Evolutionary conservation across 2,888 invertebrate species (phyloP), one percentile per base, ranked within the genome.

Genomic region (Cryptus viduatorius): DNA sequence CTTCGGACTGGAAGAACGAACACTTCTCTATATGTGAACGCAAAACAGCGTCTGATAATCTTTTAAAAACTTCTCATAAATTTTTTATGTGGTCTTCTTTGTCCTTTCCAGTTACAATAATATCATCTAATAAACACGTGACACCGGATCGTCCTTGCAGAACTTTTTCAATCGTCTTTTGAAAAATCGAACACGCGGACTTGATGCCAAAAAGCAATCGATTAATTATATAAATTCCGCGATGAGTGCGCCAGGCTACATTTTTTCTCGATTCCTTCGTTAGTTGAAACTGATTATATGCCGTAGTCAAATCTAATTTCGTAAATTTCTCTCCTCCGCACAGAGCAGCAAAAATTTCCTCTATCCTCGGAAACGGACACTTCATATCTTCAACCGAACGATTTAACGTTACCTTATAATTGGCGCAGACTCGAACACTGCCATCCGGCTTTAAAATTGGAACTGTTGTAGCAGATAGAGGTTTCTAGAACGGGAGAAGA

Each of bases 221-320:
- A 42, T 64, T 77, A 4, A 37, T 7, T 8, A 37, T 7, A 37
- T 7, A 37, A 8, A 37, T 37, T 8, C 37, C 37, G 8, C 37
- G 37, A 8, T 37, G 37, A 4, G 37, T 37, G 7, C 37, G 4
- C 37, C 37, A 37, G 4, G 91, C 90, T 10, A 90, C 87, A 24
- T 89, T 86, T 56, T 86, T 88, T 19, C 85, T 80, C 0, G 87
- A 88, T 19, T 88, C 80, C 24, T 92, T 89, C 31, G 91, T 89
- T 7, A 93, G 76, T 59, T 87, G 87, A 5, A 93, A 84, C 87
- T 93, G 92, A 79, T 92, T 90, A 79, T 92, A 93, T 0, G 92
- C 92, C 56, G 89, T 87, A 0, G 87, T 79, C 19, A 92, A 87
- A 87, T 93, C 92, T 7, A 92, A 71, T 56, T 86, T 86, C 3